phyloP scores from a whole-genome alignment of 2,113 vertebrate species.

The Puntigrus tetrazona region DNA sequence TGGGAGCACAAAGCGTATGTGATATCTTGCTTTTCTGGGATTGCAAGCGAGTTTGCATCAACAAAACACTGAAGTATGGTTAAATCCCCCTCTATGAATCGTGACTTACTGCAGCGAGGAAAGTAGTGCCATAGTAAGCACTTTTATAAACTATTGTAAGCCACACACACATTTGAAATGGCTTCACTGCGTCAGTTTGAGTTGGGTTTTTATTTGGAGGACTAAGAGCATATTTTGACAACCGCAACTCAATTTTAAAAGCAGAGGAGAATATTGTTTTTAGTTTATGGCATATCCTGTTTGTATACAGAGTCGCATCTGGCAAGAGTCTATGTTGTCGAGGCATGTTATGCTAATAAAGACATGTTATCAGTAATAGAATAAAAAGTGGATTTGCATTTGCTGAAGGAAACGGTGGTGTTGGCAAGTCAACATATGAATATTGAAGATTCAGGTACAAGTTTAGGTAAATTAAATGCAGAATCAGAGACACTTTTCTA shows the following conservation, averaged over 20 bases:
- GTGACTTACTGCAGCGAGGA: constrained; percentile 37
- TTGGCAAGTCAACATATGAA: background rate
- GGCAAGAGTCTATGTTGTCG: background rate
- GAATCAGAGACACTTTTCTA: background rate
- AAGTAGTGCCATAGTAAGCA: constrained; percentile 38
- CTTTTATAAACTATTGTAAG: background rate
- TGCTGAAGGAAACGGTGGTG: too few species aligned
- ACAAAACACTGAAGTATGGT: background rate
- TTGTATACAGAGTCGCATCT: background rate
- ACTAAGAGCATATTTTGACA: background rate
- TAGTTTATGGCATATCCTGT: background rate
- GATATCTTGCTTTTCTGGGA: constrained; percentile 1
- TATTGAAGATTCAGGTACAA: background rate
- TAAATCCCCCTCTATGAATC: constrained; percentile 4
- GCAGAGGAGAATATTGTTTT: background rate
- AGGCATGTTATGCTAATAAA: background rate
- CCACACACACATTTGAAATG: background rate
- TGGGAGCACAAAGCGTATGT: constrained; percentile 21
- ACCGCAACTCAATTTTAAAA: background rate
- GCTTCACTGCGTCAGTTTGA: constrained; percentile 20
- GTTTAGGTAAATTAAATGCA: constrained; percentile 1
- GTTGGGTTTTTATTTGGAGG: background rate
- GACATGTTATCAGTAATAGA: background rate
- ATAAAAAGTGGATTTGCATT: background rate
- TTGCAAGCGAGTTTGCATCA: background rate